phyloP scores from a whole-genome alignment of 2,888 invertebrate species.

The Ellobium chinense region DNA sequence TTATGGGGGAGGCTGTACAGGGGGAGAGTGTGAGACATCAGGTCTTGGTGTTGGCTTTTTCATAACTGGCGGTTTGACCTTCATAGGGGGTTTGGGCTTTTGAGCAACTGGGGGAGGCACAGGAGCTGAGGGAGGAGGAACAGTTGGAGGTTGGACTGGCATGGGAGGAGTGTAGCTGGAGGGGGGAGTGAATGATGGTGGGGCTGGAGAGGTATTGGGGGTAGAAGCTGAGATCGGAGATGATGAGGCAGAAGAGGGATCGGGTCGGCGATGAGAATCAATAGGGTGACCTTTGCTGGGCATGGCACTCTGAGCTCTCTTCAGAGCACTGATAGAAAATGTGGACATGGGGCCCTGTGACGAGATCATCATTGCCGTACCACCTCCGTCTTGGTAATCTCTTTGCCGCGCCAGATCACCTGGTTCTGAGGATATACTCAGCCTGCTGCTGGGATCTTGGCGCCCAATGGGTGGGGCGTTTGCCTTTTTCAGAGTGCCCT shows the following conservation, averaged over 20 bases:
- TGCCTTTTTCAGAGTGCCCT: constrained; percentile 87
- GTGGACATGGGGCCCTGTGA: constrained; percentile 43
- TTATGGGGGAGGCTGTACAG: constrained; percentile 37
- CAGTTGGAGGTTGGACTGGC: constrained; percentile 64
- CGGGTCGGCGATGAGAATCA: constrained; percentile 1
- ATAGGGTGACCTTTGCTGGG: constrained; percentile 34
- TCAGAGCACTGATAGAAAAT: constrained; percentile 41
- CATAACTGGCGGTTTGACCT: constrained; percentile 90
- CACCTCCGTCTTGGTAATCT: not conserved
- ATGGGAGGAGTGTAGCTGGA: constrained; percentile 7
- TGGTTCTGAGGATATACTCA: constrained; percentile 49
- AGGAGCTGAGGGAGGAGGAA: not conserved
- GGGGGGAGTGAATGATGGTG: constrained; percentile 23
- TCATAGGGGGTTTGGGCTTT: constrained; percentile 76
- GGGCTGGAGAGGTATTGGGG: constrained; percentile 22
- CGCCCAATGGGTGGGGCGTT: constrained; percentile 51
- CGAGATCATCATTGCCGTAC: constrained; percentile 2
- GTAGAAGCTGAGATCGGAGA: constrained; percentile 26
- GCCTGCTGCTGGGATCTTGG: constrained; percentile 40
- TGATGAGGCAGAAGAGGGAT: constrained; percentile 19
- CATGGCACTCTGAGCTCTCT: constrained; percentile 48
- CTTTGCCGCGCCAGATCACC: constrained; percentile 39
- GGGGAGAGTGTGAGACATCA: constrained; percentile 26
- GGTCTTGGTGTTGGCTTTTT: constrained; percentile 80
- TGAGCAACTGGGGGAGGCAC: constrained; percentile 72